phyloP scores from a whole-genome alignment of 2,797 vertebrate genomes.

The Enteromius paludinosus region DNA sequence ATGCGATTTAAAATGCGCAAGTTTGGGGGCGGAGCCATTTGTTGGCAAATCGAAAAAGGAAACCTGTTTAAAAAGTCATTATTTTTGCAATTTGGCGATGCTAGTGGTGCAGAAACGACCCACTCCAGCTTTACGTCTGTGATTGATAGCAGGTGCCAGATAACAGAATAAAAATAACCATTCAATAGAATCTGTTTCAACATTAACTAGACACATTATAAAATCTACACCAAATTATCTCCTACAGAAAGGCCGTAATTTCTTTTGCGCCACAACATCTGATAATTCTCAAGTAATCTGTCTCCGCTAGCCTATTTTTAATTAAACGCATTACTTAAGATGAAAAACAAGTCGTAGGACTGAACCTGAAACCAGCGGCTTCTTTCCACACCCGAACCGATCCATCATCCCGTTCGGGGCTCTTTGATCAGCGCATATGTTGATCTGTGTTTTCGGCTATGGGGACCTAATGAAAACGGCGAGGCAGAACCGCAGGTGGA shows the following conservation, averaged over 20 bases:
- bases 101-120: neutral
- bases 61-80: neutral
- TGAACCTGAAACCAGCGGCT: neutral
- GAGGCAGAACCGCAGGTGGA: conserved; percentile 57
- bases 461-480: conserved; percentile 45
- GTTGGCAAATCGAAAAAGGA: neutral
- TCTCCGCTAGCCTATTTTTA: conserved; percentile 7
- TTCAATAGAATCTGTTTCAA: neutral
- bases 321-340: conserved; percentile 38
- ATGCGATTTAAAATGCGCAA: neutral
- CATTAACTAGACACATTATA: conserved; percentile 21
- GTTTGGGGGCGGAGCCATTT: neutral
- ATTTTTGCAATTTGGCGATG: neutral
- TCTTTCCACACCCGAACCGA: conserved; percentile 20
- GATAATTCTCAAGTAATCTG: conserved; percentile 13
- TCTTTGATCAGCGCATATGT: conserved; percentile 53
- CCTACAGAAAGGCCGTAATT: neutral
- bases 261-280: neutral
- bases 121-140: neutral
- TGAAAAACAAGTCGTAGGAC: conserved; percentile 21
- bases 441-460: conserved; percentile 40
- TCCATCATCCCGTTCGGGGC: conserved; percentile 38
- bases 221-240: conserved; percentile 10
- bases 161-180: neutral
- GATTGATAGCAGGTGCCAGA: conserved; percentile 10